Evolutionary conservation across 2,888 invertebrate species (phyloP).

Genomic region (Cantharis rustica): DNA sequence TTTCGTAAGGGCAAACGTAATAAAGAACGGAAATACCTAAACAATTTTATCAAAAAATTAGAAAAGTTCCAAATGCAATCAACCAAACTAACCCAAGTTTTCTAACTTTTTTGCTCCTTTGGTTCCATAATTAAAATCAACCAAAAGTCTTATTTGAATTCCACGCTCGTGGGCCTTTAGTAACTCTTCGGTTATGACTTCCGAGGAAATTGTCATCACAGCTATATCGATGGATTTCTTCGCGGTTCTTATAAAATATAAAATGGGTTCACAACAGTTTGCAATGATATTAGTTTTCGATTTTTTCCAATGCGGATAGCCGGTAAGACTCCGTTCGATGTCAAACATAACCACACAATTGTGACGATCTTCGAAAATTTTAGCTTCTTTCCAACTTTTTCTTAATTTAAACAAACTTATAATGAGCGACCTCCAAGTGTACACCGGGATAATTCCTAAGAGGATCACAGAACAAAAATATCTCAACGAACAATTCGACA

Average conservation of each 20-base stretch:
- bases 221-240: slow-evolving; percentile 43
- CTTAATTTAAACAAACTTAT: slow-evolving; percentile 34
- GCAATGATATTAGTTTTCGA: neutral
- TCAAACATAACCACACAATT: slow-evolving; percentile 47
- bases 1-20: slow-evolving; percentile 37
- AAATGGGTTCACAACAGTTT: slow-evolving; percentile 40
- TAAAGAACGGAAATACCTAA: slow-evolving; percentile 38
- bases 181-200: slow-evolving; percentile 38
- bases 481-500: neutral
- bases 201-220: slow-evolving; percentile 42
- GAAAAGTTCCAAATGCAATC: neutral
- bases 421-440: slow-evolving; percentile 39
- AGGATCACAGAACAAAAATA: neutral
- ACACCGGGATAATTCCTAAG: slow-evolving; percentile 27
- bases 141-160: slow-evolving; percentile 44
- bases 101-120: slow-evolving; percentile 29
- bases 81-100: slow-evolving; percentile 36
- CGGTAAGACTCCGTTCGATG: slow-evolving; percentile 34
- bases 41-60: slow-evolving; percentile 11
- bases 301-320: slow-evolving; percentile 40
- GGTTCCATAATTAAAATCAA: slow-evolving; percentile 41
- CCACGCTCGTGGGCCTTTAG: slow-evolving; percentile 39
- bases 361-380: slow-evolving; percentile 42
- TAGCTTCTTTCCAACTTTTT: slow-evolving; percentile 33
- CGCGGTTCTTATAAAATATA: slow-evolving; percentile 46